phyloP scores from a whole-genome alignment of 2,888 invertebrate genomes.

The Platypus cylindrus region DNA sequence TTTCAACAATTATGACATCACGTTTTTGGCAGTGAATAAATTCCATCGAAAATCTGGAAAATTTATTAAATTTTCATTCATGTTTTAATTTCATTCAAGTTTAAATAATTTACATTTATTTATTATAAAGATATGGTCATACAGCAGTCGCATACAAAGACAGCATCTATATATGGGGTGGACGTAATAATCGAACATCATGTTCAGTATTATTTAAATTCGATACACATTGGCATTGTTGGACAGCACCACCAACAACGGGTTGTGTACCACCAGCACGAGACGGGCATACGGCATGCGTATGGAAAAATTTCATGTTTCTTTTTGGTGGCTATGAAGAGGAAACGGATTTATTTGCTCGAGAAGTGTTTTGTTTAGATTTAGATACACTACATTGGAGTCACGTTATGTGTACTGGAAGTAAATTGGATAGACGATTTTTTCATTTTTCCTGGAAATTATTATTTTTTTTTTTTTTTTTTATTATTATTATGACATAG shows the following conservation, averaged over 20 bases:
- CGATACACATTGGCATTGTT: slow-evolving; percentile 55
- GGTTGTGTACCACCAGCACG: slow-evolving; percentile 68
- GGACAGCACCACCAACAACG: slow-evolving; percentile 51
- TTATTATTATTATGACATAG: too few relatives aligned
- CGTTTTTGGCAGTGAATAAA: too few relatives aligned
- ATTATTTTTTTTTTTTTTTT: too few relatives aligned
- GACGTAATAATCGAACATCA: slow-evolving; percentile 72
- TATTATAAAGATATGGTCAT: slow-evolving; percentile 57
- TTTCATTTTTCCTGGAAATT: too few relatives aligned
- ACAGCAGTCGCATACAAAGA: slow-evolving; percentile 71
- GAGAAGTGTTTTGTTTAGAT: slow-evolving; percentile 64
- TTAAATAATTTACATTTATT: too few relatives aligned
- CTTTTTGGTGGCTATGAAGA: slow-evolving; percentile 90
- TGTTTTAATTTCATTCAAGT: too few relatives aligned
- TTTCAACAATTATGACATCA: too few relatives aligned
- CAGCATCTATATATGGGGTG: slow-evolving; percentile 83
- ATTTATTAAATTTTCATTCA: too few relatives aligned
- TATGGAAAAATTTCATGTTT: slow-evolving; percentile 68
- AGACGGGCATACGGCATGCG: slow-evolving; percentile 85
- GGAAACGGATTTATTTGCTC: slow-evolving; percentile 64
- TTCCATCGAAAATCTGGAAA: too few relatives aligned
- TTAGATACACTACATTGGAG: slow-evolving; percentile 62
- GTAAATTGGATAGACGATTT: too few relatives aligned
- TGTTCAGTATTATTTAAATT: slow-evolving; percentile 74
- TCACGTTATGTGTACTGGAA: slow-evolving; percentile 47